Conservation (phyloP, 2,113 vertebrate genomes). For the Larimichthys polyactis region DNA sequence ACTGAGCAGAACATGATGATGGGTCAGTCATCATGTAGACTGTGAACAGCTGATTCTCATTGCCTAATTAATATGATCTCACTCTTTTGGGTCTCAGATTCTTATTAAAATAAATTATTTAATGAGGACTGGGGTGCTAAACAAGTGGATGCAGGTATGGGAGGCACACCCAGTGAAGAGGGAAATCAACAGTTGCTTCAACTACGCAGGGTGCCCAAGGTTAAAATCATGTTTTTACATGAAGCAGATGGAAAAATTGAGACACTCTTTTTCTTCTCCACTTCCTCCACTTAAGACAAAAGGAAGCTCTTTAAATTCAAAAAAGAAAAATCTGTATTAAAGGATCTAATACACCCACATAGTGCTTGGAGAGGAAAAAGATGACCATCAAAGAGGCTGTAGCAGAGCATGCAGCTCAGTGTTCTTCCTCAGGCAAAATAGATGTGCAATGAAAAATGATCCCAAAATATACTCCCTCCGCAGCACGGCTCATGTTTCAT, state of each 20-base stretch:
- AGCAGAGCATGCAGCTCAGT: constrained; percentile 35
- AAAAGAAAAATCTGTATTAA: constrained; percentile 32
- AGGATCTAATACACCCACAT: constrained; percentile 60
- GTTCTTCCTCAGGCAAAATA: constrained; percentile 48
- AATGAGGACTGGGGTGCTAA: background rate
- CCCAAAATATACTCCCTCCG: constrained; percentile 11
- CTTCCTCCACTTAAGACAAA: constrained; percentile 2
- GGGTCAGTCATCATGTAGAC: constrained; percentile 16
- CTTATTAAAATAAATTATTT: constrained; percentile 9
- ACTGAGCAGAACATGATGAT: constrained; percentile 17
- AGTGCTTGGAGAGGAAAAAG: background rate
- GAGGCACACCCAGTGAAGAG: background rate
- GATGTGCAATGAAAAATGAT: constrained; percentile 22
- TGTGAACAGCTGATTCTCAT: background rate
- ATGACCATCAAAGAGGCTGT: constrained; percentile 31
- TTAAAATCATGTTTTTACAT: constrained; percentile 12
- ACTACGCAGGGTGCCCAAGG: background rate
- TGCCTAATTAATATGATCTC: constrained; percentile 21
- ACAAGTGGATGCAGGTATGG: constrained; percentile 1
- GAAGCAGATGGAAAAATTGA: background rate
- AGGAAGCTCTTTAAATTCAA: constrained; percentile 10
- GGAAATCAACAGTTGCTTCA: background rate
- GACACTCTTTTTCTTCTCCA: background rate
- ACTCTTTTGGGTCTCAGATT: constrained; percentile 19
- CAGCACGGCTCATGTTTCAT: constrained; percentile 4